Conservation (phyloP, 2,797 vertebrate genomes). For the Enteromius argenteus region DNA sequence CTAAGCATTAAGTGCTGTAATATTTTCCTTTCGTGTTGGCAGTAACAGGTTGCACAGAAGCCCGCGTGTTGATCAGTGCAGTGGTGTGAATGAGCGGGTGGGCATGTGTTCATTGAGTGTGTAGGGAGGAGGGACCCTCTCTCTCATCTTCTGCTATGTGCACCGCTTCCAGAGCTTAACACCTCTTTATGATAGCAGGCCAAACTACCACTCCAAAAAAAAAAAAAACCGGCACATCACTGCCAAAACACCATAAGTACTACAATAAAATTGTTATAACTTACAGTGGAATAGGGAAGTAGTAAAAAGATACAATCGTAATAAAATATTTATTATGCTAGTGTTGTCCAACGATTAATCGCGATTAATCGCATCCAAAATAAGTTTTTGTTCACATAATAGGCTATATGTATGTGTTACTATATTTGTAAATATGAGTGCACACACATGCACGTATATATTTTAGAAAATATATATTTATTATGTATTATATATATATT, state of each 20-base stretch:
- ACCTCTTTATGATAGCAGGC: background rate
- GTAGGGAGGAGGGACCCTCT: constrained; percentile 22
- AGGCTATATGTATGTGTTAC: too few species aligned
- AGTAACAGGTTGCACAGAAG: constrained; percentile 33
- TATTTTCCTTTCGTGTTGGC: background rate
- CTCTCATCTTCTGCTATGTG: constrained; percentile 34
- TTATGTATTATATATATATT: too few species aligned
- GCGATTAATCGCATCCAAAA: too few species aligned
- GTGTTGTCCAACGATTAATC: too few species aligned
- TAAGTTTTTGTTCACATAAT: too few species aligned
- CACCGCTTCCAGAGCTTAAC: constrained; percentile 44
- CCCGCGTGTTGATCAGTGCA: background rate
- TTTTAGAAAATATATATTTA: too few species aligned
- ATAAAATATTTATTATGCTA: too few species aligned
- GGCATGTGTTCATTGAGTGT: constrained; percentile 32
- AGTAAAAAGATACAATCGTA: too few species aligned
- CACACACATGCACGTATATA: too few species aligned
- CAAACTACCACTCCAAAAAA: constrained; percentile 11
- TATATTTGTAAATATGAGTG: too few species aligned
- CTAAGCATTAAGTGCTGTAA: background rate
- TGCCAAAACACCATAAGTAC: background rate
- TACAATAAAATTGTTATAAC: background rate
- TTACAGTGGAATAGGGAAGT: too few species aligned
- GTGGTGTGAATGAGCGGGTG: constrained; percentile 27
- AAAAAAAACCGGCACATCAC: background rate